Evolutionary conservation across 2,113 vertebrate genomes (phyloP).

Genomic region (Megaleporinus macrocephalus): DNA sequence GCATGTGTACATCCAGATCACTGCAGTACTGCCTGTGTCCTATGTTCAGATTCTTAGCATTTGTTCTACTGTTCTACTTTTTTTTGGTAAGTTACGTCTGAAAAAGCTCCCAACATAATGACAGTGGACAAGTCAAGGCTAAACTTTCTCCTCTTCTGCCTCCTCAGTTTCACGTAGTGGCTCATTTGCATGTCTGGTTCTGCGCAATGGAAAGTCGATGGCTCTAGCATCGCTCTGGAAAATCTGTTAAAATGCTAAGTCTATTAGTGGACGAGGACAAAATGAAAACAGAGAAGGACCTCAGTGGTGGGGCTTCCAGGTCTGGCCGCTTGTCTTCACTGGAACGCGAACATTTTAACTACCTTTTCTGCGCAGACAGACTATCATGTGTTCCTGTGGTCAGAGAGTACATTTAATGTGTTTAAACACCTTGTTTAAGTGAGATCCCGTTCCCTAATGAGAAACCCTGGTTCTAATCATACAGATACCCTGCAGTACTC

Average conservation of each 20-base stretch:
- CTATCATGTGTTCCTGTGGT: conserved; percentile 52
- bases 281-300: conserved; percentile 39
- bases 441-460: conserved; percentile 47
- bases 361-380: conserved; percentile 43
- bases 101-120: conserved; percentile 26
- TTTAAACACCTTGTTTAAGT: conserved; percentile 50
- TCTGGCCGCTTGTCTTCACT: conserved; percentile 39
- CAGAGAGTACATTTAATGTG: conserved; percentile 39
- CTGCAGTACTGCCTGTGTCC: not conserved
- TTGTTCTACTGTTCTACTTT: not conserved
- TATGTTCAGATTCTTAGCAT: conserved; percentile 3
- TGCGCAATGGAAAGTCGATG: conserved; percentile 28
- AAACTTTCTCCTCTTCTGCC: conserved; percentile 30
- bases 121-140: conserved; percentile 26
- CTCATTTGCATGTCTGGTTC: conserved; percentile 48
- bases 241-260: conserved; percentile 44
- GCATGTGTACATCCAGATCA: not conserved
- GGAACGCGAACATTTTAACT: conserved; percentile 41
- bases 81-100: not conserved
- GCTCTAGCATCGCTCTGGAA: conserved; percentile 35
- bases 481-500: conserved; percentile 28
- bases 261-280: conserved; percentile 38
- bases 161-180: conserved; percentile 23
- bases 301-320: conserved; percentile 38
- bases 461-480: conserved; percentile 42